phyloP scores from a whole-genome alignment of 1,140 invertebrate genomes.

The Leptinotarsa lineolata region DNA sequence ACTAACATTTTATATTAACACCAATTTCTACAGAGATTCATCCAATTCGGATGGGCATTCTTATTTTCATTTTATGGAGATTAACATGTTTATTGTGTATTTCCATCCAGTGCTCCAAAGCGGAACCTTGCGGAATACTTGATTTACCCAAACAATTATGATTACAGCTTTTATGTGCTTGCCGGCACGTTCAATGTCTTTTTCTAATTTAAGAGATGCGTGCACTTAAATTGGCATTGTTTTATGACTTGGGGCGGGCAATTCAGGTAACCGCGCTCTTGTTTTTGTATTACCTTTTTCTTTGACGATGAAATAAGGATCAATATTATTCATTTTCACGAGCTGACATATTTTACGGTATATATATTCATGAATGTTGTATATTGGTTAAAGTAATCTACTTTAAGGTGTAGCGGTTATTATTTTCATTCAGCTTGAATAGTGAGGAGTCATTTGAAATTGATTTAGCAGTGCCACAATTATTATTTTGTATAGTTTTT shows the following conservation, averaged over 20 bases:
- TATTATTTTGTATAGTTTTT: too few relatives aligned
- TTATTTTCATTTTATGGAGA: too few relatives aligned
- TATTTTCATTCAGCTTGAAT: too few relatives aligned
- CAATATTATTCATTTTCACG: slow-evolving; percentile 22
- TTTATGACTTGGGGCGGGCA: slow-evolving; percentile 22
- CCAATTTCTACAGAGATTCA: too few relatives aligned
- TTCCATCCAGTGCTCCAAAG: too few relatives aligned
- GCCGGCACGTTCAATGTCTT: slow-evolving; percentile 9
- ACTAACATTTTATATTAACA: too few relatives aligned
- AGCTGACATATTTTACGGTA: slow-evolving; percentile 12
- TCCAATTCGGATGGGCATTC: too few relatives aligned
- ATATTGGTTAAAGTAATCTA: background rate
- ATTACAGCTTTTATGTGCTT: background rate
- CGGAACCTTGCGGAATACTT: too few relatives aligned
- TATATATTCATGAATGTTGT: slow-evolving; percentile 20
- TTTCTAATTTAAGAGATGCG: slow-evolving; percentile 21
- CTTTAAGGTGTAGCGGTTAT: background rate
- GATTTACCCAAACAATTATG: too few relatives aligned
- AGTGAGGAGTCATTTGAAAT: too few relatives aligned
- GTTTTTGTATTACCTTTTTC: slow-evolving; percentile 18
- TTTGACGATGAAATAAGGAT: slow-evolving; percentile 18
- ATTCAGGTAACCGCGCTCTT: background rate
- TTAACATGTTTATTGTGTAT: too few relatives aligned
- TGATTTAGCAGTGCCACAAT: too few relatives aligned
- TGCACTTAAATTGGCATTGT: slow-evolving; percentile 25